Percentiles rank a stretch among this genome's conserved stretches.
phyloP scores from a whole-genome alignment of 2,113 vertebrate genomes.

The Ceyx cyanopectus region DNA sequence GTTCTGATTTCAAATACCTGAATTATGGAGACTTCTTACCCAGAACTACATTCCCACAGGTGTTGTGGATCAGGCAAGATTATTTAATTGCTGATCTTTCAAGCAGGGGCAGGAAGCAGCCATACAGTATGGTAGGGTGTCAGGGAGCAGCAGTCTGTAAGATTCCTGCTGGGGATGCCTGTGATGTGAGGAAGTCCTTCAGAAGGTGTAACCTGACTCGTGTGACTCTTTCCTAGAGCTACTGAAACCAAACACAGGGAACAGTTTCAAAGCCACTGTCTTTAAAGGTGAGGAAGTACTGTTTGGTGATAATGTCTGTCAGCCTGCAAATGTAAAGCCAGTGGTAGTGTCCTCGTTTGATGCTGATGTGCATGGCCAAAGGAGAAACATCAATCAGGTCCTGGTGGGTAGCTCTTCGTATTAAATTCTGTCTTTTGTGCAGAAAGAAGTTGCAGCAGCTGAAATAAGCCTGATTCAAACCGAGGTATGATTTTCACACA shows the following conservation, averaged over 20 bases:
- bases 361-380: background rate
- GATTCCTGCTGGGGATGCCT: background rate
- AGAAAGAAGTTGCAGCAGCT: background rate
- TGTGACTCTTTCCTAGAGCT: background rate
- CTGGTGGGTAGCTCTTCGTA: background rate
- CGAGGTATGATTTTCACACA: background rate
- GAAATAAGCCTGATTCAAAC: background rate
- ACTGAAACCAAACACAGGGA: background rate
- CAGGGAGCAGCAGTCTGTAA: background rate
- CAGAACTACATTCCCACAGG: background rate
- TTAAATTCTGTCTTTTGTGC: background rate
- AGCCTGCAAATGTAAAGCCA: fast-evolving
- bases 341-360: background rate
- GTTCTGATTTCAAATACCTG: background rate
- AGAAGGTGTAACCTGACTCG: background rate
- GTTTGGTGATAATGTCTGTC: background rate
- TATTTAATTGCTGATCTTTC: background rate
- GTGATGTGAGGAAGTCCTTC: background rate
- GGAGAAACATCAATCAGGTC: background rate
- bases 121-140: background rate
- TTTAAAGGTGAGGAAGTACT: background rate
- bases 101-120: background rate
- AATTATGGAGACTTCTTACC: background rate
- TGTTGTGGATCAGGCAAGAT: background rate
- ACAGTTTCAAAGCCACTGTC: background rate